Conservation (phyloP, 2,113 vertebrate genomes). For the Heteronetta atricapilla region DNA sequence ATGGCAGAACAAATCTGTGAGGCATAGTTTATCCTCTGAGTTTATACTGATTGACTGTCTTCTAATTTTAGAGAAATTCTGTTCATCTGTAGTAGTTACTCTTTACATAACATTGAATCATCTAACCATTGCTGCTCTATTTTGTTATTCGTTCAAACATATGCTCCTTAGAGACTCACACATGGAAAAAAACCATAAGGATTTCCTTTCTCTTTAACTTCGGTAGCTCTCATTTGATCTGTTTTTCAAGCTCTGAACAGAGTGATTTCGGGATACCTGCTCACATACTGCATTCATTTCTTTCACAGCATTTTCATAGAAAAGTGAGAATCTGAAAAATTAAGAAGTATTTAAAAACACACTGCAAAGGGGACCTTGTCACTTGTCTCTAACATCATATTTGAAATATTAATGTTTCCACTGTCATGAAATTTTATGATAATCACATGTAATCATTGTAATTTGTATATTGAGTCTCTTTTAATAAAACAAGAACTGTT, state of each 20-base stretch:
- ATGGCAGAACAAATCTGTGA: not conserved
- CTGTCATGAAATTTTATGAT: not conserved
- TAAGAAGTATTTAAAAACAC: not conserved
- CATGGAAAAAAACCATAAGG: not conserved
- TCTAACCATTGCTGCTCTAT: not conserved
- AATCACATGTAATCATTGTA: no score
- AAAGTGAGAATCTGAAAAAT: not conserved
- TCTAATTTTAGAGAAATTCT: not conserved
- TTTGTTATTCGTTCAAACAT: not conserved
- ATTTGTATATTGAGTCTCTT: not conserved
- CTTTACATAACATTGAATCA: not conserved
- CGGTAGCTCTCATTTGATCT: not conserved
- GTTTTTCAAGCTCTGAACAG: not conserved
- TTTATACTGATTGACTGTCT: not conserved
- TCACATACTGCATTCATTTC: not conserved
- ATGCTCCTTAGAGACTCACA: not conserved
- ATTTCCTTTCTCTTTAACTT: not conserved
- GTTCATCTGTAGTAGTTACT: not conserved
- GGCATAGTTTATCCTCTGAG: not conserved
- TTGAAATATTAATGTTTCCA: slow-evolving; percentile 11
- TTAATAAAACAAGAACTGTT: not conserved
- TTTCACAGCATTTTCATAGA: not conserved
- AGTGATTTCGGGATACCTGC: not conserved
- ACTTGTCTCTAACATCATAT: not conserved
- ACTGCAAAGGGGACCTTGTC: not conserved